Base-by-base conservation (phyloP, 2,888 invertebrate species). In the Linnaemya vulpina region DNA sequence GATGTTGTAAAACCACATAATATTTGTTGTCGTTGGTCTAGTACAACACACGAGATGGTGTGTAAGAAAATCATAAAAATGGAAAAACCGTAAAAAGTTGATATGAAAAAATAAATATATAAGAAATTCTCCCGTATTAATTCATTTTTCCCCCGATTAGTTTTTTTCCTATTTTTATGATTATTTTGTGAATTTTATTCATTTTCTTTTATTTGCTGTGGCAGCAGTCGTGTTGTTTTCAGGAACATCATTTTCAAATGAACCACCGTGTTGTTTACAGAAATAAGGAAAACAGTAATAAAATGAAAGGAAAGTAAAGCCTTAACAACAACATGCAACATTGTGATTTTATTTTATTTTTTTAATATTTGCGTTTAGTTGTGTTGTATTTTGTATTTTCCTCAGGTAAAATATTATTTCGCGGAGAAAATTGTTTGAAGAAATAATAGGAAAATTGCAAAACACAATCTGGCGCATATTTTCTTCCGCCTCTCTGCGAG, bases 1-100 rank as follows among this genome's bases (percentile, higher is more conserved):
- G 70, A 71, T 78, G 81, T 81, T 81, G 77, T 74, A 74, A 77
- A 74, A 71, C 58, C 76, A n/a, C n/a, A 78, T 58, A 68, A 62
- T 79, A 65, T 73, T 75, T 67, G 22, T 25, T 62, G 53, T 40
- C 71, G 51, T 53, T 40, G 15, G 15, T 58, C n/a, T 20, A 2
- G 5, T n/a, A 35, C 51, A n/a, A 62, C 62, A 22, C 4, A 51
- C 43, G 35, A 30, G 46, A 46, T 63, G 71, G 43, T 35, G 17
- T 65, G 35, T 22, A 77, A 63, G 35, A 38, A 62, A 70, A 53
- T 15, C 51, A 43, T 20, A 35, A 68, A 75, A 62, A 80, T 11
- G 17, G 62, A 2, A 43, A 63, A 63, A 63, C 9, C 9, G 22
- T 13, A 49, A 43, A 68, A 63, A 68, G 35, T 13, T 70, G 40